Base-by-base conservation (phyloP, 2,797 vertebrate species). In the Chloroceryle inda region DNA sequence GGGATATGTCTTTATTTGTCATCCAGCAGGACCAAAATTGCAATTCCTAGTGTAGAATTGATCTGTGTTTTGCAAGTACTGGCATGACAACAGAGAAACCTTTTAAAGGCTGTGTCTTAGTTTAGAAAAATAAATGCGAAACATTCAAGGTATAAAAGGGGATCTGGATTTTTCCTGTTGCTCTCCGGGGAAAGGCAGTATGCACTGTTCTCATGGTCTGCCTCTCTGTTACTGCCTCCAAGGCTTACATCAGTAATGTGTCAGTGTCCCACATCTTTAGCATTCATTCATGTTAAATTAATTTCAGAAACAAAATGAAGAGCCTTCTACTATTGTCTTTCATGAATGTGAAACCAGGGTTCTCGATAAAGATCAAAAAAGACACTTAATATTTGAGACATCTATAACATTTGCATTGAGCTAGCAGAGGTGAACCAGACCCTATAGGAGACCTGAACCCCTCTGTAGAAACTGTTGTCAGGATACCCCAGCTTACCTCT, bases 91-190 rank as follows among this genome's bases (percentile, higher is more conserved):
- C 56, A 92, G 55, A 91, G 42, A n/a, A 87, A 55, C 31, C 35
- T 79, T 83, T 80, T 37, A 75, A 91, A 88, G 72, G 7, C 52
- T 55, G 15, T 74, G 42, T 45, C 64, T 78, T n/a, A 9, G 23
- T 79, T 93, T 91, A 74, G 59, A 52, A 22, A 75, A 73, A 63
- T 84, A 95, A 94, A 83, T 53, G 40, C 53, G 77, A 92, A 92
- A 62, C 85, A 69, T 50, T 84, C 38, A 82, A 55, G 35, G 45
- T 85, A 44, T 59, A 37, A 95, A 92, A 96, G 55, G 14, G 6
- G 20, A 91, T 55, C 85, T 82, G 61, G 50, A 49, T 87, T 94
- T 93, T 94, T 87, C 68, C 74, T 33, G 11, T 35, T 87, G 12
- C 40, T 47, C 26, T 88, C 44, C 29, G 29, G 61, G 45, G 58